phyloP scores from a whole-genome alignment of 2,797 vertebrate species.

The Sitta carolinensis region DNA sequence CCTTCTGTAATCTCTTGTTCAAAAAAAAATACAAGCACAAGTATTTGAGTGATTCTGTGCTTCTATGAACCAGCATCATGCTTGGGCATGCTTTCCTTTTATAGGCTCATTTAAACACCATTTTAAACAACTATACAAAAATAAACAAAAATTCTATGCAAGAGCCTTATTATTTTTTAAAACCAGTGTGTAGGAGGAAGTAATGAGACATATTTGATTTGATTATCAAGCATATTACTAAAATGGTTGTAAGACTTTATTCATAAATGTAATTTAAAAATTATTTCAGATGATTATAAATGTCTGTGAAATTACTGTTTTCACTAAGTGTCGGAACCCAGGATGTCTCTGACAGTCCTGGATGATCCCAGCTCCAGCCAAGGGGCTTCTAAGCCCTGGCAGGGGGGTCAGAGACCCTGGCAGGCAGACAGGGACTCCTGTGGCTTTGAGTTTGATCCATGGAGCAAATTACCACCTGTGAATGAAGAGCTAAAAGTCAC shows the following conservation, averaged over 20 bases:
- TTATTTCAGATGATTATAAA: conserved; percentile 64
- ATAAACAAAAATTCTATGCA: not conserved
- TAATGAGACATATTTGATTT: conserved; percentile 45
- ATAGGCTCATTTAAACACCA: not conserved
- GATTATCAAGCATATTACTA: conserved; percentile 63
- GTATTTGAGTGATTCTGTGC: not conserved
- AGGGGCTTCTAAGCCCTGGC: too few relatives aligned
- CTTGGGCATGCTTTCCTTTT: not conserved
- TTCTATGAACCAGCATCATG: not conserved
- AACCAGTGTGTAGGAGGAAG: conserved; percentile 15
- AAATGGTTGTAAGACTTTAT: conserved; percentile 63
- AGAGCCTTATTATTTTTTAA: conserved; percentile 38
- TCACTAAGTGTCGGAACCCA: not conserved
- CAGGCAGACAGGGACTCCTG: too few relatives aligned
- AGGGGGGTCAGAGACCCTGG: too few relatives aligned
- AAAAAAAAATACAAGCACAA: not conserved
- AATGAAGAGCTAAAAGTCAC: too few relatives aligned
- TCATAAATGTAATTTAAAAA: conserved; percentile 68
- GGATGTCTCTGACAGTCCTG: too few relatives aligned
- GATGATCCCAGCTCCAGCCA: too few relatives aligned
- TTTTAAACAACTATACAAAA: not conserved
- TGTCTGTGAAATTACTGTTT: conserved; percentile 58
- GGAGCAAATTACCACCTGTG: too few relatives aligned
- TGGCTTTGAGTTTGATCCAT: too few relatives aligned
- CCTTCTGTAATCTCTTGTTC: not conserved